phyloP scores from a whole-genome alignment of 2,888 invertebrate species.

The Netelia inedita region DNA sequence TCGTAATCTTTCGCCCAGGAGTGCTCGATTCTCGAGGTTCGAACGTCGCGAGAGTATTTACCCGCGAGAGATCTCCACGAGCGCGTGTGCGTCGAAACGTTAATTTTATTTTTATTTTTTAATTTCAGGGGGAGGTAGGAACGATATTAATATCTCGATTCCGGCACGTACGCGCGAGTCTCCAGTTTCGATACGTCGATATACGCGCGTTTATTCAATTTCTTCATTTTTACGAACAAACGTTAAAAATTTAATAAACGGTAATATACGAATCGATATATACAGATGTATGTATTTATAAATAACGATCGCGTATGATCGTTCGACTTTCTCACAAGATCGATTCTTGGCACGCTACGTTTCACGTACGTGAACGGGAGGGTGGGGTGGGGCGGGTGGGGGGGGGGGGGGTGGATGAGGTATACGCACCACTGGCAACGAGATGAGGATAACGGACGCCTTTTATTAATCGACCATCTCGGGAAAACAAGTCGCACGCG shows the following conservation, averaged over 20 bases:
- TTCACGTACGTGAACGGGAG: neutral
- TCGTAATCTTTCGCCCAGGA: constrained; percentile 31
- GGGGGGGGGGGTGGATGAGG: neutral
- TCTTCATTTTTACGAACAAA: neutral
- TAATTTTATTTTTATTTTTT: too few species aligned
- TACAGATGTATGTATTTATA: constrained; percentile 19
- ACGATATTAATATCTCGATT: constrained; percentile 16
- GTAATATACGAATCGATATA: neutral
- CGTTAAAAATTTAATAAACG: neutral
- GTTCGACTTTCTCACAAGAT: constrained; percentile 67
- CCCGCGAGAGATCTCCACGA: neutral
- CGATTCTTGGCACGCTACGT: constrained; percentile 55
- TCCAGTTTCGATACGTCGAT: constrained; percentile 28
- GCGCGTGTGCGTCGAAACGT: neutral
- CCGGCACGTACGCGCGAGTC: constrained; percentile 38
- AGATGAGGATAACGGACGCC: constrained; percentile 20
- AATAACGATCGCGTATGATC: constrained; percentile 12
- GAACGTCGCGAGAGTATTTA: constrained; percentile 19
- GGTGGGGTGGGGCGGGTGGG: too few species aligned
- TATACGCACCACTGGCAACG: constrained; percentile 21
- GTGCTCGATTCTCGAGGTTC: constrained; percentile 26
- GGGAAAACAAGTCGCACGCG: constrained; percentile 24
- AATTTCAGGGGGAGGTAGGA: neutral
- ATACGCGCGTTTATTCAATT: neutral
- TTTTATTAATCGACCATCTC: constrained; percentile 65